Percentiles rank a stretch among this genome's conserved stretches.
These are phyloP conservation scores for Cebidichthys violaceus DNA, from an alignment of 2,113 vertebrate species.

Conservation along the genomic window DNA sequence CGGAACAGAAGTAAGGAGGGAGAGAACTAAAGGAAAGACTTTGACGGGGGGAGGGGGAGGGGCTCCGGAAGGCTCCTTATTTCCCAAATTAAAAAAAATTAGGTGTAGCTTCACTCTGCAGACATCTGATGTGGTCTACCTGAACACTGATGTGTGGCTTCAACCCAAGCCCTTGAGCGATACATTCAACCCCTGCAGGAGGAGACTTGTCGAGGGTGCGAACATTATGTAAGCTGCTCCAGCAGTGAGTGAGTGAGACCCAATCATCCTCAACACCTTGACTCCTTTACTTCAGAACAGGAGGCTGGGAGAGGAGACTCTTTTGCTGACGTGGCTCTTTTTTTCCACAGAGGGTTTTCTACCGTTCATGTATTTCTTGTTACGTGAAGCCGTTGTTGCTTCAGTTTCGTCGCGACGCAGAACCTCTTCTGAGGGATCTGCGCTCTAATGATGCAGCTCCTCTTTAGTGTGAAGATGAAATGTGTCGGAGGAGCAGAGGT, in stretches of 20 bases:
- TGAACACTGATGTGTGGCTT: not conserved
- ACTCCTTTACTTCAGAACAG: not conserved
- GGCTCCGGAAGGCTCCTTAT: not conserved
- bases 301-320: not conserved
- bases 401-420: not conserved
- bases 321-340: not conserved
- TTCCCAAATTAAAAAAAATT: slow-evolving; percentile 28
- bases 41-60: slow-evolving; percentile 14
- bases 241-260: not conserved
- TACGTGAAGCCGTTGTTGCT: not conserved
- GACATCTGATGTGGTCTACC: not conserved
- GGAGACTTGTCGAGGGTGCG: slow-evolving; percentile 22
- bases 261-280: not conserved
- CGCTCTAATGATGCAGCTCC: not conserved
- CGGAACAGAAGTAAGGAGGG: slow-evolving; percentile 28
- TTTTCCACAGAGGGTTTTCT: not conserved
- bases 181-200: slow-evolving; percentile 25
- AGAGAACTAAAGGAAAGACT: slow-evolving; percentile 30
- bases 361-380: slow-evolving; percentile 20
- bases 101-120: not conserved
- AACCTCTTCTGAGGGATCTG: not conserved
- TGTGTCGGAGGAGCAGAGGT: no score
- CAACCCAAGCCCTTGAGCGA: slow-evolving; percentile 9
- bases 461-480: not conserved
- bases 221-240: not conserved